A percentile compares a stretch with the other conserved stretches of the same genome.
Conservation (phyloP, 1,140 invertebrate species). For the Sycophaga agraensis region DNA sequence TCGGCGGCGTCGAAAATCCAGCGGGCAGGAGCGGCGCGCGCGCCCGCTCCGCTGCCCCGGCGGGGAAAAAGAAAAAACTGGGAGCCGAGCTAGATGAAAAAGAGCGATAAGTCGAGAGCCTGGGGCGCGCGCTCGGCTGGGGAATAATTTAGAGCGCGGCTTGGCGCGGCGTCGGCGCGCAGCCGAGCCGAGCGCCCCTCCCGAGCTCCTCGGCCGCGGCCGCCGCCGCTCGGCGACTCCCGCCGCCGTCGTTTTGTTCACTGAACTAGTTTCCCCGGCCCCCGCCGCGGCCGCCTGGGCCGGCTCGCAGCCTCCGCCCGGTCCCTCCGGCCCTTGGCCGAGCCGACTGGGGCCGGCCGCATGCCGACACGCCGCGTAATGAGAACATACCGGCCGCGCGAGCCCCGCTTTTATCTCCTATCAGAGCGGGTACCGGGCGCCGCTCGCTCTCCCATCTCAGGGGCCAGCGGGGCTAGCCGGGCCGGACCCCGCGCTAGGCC, state of each 20-base stretch:
- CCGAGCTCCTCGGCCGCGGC: too few relatives aligned
- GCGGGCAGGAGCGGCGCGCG: too few relatives aligned
- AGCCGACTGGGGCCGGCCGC: conserved; percentile 18
- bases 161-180: conserved; percentile 20
- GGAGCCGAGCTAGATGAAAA: conserved; percentile 22
- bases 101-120: conserved; percentile 15
- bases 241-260: conserved; percentile 18
- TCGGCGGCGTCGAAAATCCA: too few relatives aligned
- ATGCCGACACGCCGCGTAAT: conserved; percentile 52
- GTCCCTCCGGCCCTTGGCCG: neutral
- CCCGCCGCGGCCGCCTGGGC: neutral
- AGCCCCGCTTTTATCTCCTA: conserved; percentile 44
- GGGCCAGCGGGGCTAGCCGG: too few relatives aligned
- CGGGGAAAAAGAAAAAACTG: too few relatives aligned
- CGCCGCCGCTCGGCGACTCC: too few relatives aligned
- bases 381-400: conserved; percentile 42
- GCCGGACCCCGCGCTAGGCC: too few relatives aligned
- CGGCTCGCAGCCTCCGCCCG: neutral
- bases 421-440: conserved; percentile 37
- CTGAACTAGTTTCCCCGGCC: conserved; percentile 29
- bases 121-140: neutral
- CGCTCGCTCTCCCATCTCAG: neutral
- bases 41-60: too few relatives aligned
- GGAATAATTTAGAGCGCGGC: conserved; percentile 24
- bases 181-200: neutral